Evolutionary conservation across 2,113 vertebrate genomes (phyloP).

Genomic region (Callipepla squamata): DNA sequence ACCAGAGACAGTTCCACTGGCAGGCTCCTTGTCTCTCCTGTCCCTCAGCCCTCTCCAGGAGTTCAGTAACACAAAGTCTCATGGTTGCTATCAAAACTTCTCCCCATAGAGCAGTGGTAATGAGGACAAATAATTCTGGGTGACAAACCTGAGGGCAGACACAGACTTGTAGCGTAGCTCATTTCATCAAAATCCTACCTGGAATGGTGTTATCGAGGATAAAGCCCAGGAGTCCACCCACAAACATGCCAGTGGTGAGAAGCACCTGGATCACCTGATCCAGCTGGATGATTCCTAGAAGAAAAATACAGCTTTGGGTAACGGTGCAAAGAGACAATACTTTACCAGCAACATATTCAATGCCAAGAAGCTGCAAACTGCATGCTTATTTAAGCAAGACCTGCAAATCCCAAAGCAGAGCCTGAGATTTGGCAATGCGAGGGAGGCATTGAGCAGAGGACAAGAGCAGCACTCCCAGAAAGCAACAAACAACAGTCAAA

Average conservation of each 20-base stretch:
- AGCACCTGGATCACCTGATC: slow-evolving; percentile 94
- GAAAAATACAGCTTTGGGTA: neutral
- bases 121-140: neutral
- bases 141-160: neutral
- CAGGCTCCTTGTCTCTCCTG: neutral
- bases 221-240: slow-evolving; percentile 92
- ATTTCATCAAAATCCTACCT: slow-evolving; percentile 79
- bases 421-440: neutral
- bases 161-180: neutral
- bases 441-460: neutral
- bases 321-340: neutral
- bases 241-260: slow-evolving; percentile 96
- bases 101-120: neutral
- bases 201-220: slow-evolving; percentile 94
- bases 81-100: neutral
- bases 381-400: neutral
- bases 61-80: neutral
- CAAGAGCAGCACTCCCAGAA: neutral
- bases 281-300: slow-evolving; percentile 85
- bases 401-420: neutral
- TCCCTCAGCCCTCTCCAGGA: neutral
- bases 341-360: neutral
- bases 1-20: neutral
- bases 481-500: neutral
- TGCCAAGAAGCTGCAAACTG: neutral